phyloP scores from a whole-genome alignment of 2,797 vertebrate species.

The Amazona finschi region DNA sequence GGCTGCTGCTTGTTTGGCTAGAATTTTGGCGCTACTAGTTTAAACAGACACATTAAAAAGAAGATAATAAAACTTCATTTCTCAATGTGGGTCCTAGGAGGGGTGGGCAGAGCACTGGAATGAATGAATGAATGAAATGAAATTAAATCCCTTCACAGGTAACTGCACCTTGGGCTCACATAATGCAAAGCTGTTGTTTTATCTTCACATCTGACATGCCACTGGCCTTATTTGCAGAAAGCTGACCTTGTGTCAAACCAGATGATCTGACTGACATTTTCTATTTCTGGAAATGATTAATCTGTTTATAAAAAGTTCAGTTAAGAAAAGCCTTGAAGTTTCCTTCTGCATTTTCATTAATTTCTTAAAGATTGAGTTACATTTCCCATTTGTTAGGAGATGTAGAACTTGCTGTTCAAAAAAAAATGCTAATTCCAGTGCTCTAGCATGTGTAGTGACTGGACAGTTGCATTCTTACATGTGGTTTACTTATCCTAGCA shows the following conservation, averaged over 20 bases:
- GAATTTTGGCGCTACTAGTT: neutral
- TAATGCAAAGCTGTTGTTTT: neutral
- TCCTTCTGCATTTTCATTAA: constrained; percentile 17
- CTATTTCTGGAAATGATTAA: constrained; percentile 70
- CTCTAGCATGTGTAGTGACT: neutral
- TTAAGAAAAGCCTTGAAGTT: constrained; percentile 46
- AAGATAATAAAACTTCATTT: neutral
- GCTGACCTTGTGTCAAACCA: constrained; percentile 29
- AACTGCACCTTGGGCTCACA: neutral
- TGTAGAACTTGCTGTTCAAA: neutral
- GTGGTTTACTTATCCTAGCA: neutral
- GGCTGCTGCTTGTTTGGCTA: neutral
- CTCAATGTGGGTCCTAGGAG: neutral
- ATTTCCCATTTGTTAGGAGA: neutral
- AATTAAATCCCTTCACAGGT: neutral
- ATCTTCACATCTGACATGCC: constrained; percentile 42
- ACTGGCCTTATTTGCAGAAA: constrained; percentile 3
- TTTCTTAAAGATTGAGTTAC: constrained; percentile 28
- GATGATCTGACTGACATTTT: constrained; percentile 37
- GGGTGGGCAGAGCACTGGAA: neutral
- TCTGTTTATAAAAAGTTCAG: constrained; percentile 60
- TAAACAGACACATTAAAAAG: neutral
- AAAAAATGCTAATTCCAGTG: neutral
- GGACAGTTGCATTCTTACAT: neutral
- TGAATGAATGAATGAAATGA: neutral